Conservation (phyloP, 2,797 vertebrate species). For the Anguilla megastoma region DNA sequence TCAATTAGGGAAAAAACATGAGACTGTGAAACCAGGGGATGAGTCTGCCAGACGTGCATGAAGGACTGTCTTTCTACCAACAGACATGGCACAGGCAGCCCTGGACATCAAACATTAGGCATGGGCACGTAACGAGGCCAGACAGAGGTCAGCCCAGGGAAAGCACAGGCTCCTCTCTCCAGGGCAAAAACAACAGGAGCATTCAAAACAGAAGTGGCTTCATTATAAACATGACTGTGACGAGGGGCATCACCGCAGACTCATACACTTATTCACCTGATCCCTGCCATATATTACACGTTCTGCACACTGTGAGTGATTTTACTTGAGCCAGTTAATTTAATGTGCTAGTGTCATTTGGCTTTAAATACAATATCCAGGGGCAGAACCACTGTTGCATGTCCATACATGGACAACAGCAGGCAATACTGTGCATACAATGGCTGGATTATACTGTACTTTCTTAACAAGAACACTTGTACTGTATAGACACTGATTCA, state of each 20-base stretch:
- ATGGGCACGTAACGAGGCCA: background rate
- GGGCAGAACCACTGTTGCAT: background rate
- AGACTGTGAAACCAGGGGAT: background rate
- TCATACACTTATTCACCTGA: background rate
- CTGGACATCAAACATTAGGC: background rate
- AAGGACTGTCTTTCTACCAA: background rate
- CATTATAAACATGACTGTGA: background rate
- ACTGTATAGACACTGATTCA: background rate
- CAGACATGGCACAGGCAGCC: background rate
- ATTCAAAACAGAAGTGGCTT: background rate
- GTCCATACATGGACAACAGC: background rate
- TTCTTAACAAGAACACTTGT: background rate
- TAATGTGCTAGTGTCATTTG: background rate
- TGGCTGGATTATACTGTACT: background rate
- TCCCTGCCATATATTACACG: background rate
- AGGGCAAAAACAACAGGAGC: background rate
- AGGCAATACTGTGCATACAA: background rate
- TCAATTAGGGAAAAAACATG: background rate
- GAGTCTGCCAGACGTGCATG: background rate
- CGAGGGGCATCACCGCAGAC: background rate
- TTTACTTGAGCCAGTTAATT: background rate
- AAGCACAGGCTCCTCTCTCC: background rate
- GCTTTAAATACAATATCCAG: background rate
- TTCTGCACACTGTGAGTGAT: background rate
- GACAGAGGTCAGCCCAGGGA: background rate